phyloP scores from a whole-genome alignment of 2,888 invertebrate species.

The Sialis fuliginosa region DNA sequence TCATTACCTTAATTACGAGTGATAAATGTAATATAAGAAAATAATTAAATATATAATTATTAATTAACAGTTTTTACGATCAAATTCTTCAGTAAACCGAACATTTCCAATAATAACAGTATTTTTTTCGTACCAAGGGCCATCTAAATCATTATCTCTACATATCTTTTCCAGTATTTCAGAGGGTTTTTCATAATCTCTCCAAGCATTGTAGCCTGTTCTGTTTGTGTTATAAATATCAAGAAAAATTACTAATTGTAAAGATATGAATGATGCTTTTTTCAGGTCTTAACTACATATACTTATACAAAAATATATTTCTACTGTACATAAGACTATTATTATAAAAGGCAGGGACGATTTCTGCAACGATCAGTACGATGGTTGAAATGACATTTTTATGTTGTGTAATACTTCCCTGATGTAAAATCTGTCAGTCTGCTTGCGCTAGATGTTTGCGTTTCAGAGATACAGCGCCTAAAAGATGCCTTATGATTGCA shows the following conservation, averaged over 20 bases:
- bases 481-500: too few species aligned
- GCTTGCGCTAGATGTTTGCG: too few species aligned
- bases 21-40: not conserved
- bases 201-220: conserved; percentile 57
- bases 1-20: conserved; percentile 15
- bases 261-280: too few species aligned
- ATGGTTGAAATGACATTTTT: too few species aligned
- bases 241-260: not conserved
- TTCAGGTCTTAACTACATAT: too few species aligned
- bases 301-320: not conserved
- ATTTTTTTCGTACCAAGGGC: conserved; percentile 31
- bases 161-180: conserved; percentile 56
- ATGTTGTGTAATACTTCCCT: too few species aligned
- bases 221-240: conserved; percentile 16
- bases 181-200: conserved; percentile 53
- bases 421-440: too few species aligned
- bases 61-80: not conserved
- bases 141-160: conserved; percentile 35
- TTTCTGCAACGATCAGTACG: too few species aligned
- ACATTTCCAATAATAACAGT: conserved; percentile 33
- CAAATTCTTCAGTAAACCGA: conserved; percentile 16
- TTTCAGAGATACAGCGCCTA: too few species aligned
- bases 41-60: not conserved
- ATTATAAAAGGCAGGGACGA: too few species aligned
- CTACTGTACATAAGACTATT: not conserved